Evolutionary conservation across 1,140 invertebrate genomes (phyloP), one percentile per base, ranked within the genome.

Genomic region (Pogonus chalceus): DNA sequence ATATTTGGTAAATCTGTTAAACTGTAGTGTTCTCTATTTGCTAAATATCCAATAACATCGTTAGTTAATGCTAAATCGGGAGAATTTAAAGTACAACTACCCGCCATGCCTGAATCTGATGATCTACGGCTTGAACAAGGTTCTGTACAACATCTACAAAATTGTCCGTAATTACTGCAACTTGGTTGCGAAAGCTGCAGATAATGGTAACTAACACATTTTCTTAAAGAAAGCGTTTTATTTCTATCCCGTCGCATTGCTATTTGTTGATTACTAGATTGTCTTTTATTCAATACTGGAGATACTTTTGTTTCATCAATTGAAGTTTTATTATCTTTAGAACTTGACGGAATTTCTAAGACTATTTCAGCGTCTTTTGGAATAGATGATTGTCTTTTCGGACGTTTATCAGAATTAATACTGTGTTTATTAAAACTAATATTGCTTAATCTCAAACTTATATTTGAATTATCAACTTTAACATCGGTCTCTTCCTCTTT

Each of bases 81-180:
- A 1, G 82, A 83, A 14, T 82, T 76, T 49, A 87, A 72, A 31
- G 79, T 82, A 63, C 80, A 87, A 65, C 84, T 88, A 21, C 88
- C 87, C 2, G 86, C 88, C 71, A 91, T 85, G 18, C 88, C 88
- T 0, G 84, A 87, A 66, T 91, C 88, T 3, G 85, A 88, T 2
- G 88, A 90, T 53, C 81, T 68, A 0, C 79, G 79, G 65, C 80
- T 83, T 16, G 79, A 76, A 57, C 76, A 80, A 2, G 74, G 78
- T 54, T 74, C 73, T 53, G 78, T 73, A 55, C 79, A 81, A 63
- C 79, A 81, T 57, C 76, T 72, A 60, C 79, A 81, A 62, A 78
- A 78, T 31, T 63, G 69, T 35, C 37, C 20, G 43, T 55, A 23
- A 47, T 52, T 55, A 56, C 53, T 37, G 57, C 47, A 12, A 52